phyloP scores from a whole-genome alignment of 2,113 vertebrate species.

The Pituophis catenifer region DNA sequence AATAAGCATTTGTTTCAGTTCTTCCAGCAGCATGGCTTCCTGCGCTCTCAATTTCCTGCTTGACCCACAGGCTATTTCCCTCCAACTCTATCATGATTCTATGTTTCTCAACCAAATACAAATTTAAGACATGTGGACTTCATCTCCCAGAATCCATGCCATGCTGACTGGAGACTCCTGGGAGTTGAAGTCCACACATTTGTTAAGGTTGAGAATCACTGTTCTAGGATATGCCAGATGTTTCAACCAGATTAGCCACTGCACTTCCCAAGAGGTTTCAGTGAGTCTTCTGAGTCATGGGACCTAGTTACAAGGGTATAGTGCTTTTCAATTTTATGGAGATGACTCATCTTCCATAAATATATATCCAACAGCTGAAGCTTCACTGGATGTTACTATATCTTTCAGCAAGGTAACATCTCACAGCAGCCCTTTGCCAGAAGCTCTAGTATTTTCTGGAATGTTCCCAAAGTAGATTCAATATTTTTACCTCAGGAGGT shows the following conservation, averaged over 20 bases:
- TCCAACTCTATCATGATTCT: background rate
- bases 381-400: background rate
- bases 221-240: background rate
- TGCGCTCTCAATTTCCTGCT: background rate
- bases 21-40: background rate
- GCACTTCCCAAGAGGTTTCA: background rate
- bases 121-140: background rate
- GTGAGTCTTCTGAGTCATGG: background rate
- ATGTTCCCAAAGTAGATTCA: conserved; percentile 7
- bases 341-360: background rate
- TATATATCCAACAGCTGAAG: background rate
- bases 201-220: background rate
- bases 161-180: background rate
- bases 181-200: background rate
- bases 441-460: conserved; percentile 3
- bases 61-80: background rate
- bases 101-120: background rate
- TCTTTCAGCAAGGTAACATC: conserved; percentile 22
- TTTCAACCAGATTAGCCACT: background rate
- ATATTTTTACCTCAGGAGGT: background rate
- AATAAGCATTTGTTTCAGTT: background rate
- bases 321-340: background rate
- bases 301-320: too few species aligned
- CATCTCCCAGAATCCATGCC: background rate
- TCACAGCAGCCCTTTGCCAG: conserved; percentile 6